These are phyloP conservation scores for Plectrocnemia conspersa DNA, from an alignment of 1,140 invertebrate genomes.

Conservation along the genomic window DNA sequence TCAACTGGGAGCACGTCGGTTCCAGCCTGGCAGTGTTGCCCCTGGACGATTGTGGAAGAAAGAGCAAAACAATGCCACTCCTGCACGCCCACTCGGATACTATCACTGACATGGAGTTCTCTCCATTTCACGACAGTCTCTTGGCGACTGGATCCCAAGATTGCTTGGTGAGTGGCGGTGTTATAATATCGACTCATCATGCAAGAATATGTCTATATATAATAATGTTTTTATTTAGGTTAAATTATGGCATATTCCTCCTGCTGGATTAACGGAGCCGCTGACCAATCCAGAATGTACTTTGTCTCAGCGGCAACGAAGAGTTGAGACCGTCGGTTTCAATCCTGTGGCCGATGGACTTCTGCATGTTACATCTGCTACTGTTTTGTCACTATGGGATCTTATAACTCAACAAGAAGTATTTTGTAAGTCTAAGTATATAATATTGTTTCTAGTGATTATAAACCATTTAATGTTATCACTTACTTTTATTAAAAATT, in stretches of 20 bases:
- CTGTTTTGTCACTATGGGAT: constrained; percentile 82
- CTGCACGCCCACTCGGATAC: constrained; percentile 83
- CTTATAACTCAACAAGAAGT: constrained; percentile 75
- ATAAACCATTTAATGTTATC: neutral
- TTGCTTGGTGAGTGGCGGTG: constrained; percentile 62
- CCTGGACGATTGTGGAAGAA: constrained; percentile 78
- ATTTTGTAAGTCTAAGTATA: constrained; percentile 56
- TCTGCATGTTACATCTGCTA: constrained; percentile 75
- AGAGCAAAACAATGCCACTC: constrained; percentile 77
- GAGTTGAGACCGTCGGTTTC: constrained; percentile 81
- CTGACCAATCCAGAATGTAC: constrained; percentile 73
- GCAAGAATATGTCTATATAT: constrained; percentile 10
- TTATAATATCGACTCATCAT: neutral
- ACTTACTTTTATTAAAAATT: neutral
- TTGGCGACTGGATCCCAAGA: constrained; percentile 88
- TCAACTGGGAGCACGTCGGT: constrained; percentile 83
- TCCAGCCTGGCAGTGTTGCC: constrained; percentile 83
- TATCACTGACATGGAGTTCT: constrained; percentile 92
- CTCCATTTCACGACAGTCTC: constrained; percentile 88
- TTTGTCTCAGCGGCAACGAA: constrained; percentile 72
- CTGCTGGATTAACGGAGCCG: constrained; percentile 72
- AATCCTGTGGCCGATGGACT: constrained; percentile 83
- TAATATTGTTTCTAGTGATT: neutral
- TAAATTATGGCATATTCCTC: constrained; percentile 82
- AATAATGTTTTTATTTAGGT: constrained; percentile 51